phyloP scores from a whole-genome alignment of 2,888 invertebrate genomes.

The Sericinus montela region DNA sequence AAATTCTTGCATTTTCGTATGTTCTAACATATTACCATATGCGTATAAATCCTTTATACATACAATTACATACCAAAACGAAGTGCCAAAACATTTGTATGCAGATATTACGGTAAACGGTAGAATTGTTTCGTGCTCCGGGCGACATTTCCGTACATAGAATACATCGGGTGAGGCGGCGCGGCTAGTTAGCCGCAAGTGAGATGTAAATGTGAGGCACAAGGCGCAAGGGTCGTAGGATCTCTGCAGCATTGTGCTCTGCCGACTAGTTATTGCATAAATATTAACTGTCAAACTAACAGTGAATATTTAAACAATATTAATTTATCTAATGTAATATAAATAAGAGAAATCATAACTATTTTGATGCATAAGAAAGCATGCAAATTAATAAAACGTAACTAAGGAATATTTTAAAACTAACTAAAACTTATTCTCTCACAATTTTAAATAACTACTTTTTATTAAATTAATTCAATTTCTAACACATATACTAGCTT shows the following conservation, averaged over 20 bases:
- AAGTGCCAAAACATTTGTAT: conserved; percentile 63
- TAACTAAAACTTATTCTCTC: too few species aligned
- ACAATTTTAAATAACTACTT: too few species aligned
- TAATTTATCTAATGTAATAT: too few species aligned
- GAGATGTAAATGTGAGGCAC: conserved; percentile 45
- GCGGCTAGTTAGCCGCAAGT: conserved; percentile 50
- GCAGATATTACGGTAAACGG: conserved; percentile 62
- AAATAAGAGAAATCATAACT: too few species aligned
- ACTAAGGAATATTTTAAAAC: too few species aligned
- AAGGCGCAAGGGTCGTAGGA: conserved; percentile 36
- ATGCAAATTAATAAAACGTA: too few species aligned
- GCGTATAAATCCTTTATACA: conserved; percentile 23
- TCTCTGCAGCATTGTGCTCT: conserved; percentile 43
- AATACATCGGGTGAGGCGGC: conserved; percentile 53
- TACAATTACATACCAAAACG: conserved; percentile 38
- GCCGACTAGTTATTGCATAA: background rate
- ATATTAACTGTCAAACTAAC: background rate
- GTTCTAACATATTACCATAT: conserved; percentile 19
- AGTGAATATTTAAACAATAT: too few species aligned
- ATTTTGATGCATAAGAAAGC: too few species aligned
- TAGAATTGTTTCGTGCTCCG: conserved; percentile 66
- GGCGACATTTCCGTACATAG: conserved; percentile 72
- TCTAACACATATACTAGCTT: conserved; percentile 5
- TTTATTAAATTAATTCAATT: conserved; percentile 9
- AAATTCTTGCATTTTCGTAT: conserved; percentile 1